A percentile compares a stretch with the other conserved stretches of the same genome.
phyloP scores from a whole-genome alignment of 2,888 invertebrate species.

The Euplagia quadripunctaria region DNA sequence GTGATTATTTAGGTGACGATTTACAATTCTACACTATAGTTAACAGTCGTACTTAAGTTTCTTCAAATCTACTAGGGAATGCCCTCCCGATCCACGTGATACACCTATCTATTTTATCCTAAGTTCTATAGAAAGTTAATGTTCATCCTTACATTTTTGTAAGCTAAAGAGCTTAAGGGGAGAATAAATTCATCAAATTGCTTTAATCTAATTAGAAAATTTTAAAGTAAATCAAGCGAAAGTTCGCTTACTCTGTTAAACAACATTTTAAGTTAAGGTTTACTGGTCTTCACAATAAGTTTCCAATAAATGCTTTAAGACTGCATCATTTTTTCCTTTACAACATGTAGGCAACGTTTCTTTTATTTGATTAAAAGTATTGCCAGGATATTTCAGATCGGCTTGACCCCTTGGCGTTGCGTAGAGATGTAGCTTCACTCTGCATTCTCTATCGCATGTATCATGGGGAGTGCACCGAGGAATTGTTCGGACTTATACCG shows the following conservation, averaged over 20 bases:
- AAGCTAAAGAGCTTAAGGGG: conserved; percentile 23
- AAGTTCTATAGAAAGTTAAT: background rate
- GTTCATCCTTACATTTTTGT: conserved; percentile 5
- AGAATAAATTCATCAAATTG: conserved; percentile 38
- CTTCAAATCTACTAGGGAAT: background rate
- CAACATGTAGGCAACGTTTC: conserved; percentile 23
- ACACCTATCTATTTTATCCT: background rate
- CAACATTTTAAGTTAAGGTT: conserved; percentile 38
- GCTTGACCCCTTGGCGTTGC: too few relatives aligned
- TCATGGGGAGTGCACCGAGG: too few relatives aligned
- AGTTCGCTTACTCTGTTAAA: conserved; percentile 37
- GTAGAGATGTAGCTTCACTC: too few relatives aligned
- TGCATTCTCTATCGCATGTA: too few relatives aligned
- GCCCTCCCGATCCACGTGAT: background rate
- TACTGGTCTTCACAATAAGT: conserved; percentile 39
- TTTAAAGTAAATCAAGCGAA: conserved; percentile 47
- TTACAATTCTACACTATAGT: background rate
- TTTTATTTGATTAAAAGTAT: conserved; percentile 40
- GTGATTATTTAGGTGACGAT: too few relatives aligned
- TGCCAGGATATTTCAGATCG: too few relatives aligned
- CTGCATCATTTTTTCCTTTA: conserved; percentile 20
- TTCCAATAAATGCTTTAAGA: conserved; percentile 27
- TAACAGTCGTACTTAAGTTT: background rate
- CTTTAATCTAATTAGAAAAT: conserved; percentile 48
- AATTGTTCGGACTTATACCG: too few relatives aligned